phyloP scores from a whole-genome alignment of 2,797 vertebrate genomes.

The Anolis apletophallus region DNA sequence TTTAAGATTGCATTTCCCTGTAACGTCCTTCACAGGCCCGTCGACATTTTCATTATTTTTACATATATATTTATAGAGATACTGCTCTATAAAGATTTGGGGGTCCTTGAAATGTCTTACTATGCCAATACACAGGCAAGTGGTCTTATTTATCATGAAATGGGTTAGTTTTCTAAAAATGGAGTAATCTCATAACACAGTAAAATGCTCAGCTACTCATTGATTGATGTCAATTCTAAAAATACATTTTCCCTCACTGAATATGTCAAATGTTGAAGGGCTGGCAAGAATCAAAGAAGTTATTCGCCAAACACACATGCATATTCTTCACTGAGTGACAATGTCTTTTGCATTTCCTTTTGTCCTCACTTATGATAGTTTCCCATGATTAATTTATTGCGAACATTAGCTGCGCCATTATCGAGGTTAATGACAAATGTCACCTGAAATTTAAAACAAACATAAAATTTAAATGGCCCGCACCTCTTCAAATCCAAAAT shows the following conservation, averaged over 20 bases:
- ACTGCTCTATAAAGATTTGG: slow-evolving; percentile 20
- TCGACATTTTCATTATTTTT: slow-evolving; percentile 39
- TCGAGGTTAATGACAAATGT: slow-evolving; percentile 11
- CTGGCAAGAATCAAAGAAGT: slow-evolving; percentile 27
- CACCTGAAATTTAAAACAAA: slow-evolving; percentile 7
- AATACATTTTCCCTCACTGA: not conserved
- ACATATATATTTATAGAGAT: slow-evolving; percentile 34
- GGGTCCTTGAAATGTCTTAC: slow-evolving; percentile 38
- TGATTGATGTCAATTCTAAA: slow-evolving; percentile 40
- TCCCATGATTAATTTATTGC: slow-evolving; percentile 8
- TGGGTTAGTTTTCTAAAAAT: slow-evolving; percentile 7
- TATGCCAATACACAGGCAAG: slow-evolving; percentile 21
- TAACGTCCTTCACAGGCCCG: slow-evolving; percentile 11
- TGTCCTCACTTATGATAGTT: not conserved
- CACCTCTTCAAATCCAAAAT: not conserved
- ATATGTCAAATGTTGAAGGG: slow-evolving; percentile 29
- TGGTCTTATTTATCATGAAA: slow-evolving; percentile 20
- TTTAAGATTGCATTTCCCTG: slow-evolving; percentile 26
- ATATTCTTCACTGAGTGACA: not conserved
- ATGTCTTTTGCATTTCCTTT: not conserved
- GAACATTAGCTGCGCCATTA: slow-evolving; percentile 25
- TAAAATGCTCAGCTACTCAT: slow-evolving; percentile 20
- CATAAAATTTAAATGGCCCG: not conserved
- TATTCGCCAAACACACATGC: not conserved
- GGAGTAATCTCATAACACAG: slow-evolving; percentile 9